Percentiles rank a stretch among this genome's conserved stretches.
phyloP scores from a whole-genome alignment of 2,888 invertebrate species.

The Hecatera dysodea region DNA sequence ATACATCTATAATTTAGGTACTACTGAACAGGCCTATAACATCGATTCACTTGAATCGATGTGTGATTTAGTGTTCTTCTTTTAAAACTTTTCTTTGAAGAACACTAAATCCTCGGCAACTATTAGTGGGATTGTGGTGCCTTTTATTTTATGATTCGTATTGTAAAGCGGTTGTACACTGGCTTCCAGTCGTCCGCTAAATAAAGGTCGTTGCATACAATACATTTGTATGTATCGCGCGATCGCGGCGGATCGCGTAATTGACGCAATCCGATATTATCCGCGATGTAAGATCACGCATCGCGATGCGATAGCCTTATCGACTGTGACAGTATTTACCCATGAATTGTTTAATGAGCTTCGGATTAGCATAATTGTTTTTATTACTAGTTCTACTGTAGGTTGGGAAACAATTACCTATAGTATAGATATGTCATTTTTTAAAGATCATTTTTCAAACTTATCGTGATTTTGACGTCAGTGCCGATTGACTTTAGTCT shows the following conservation, averaged over 20 bases:
- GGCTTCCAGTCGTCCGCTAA: slow-evolving; percentile 61
- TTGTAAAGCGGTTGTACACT: slow-evolving; percentile 58
- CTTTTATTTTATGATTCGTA: slow-evolving; percentile 62
- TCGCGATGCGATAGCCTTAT: slow-evolving; percentile 86
- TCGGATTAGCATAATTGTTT: slow-evolving; percentile 83
- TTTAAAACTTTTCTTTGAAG: slow-evolving; percentile 33
- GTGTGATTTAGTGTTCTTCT: too few relatives aligned
- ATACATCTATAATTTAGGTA: slow-evolving; percentile 42
- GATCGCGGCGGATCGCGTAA: slow-evolving; percentile 87
- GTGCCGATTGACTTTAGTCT: not conserved
- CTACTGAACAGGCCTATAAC: slow-evolving; percentile 24
- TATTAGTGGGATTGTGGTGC: slow-evolving; percentile 44
- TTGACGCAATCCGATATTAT: slow-evolving; percentile 89
- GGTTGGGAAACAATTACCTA: slow-evolving; percentile 26
- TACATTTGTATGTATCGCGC: slow-evolving; percentile 88
- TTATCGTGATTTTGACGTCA: not conserved
- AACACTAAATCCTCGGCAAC: slow-evolving; percentile 40
- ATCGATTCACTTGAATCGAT: slow-evolving; percentile 32
- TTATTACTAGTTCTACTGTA: slow-evolving; percentile 66
- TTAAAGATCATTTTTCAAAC: slow-evolving; percentile 7
- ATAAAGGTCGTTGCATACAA: slow-evolving; percentile 85
- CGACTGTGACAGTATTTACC: slow-evolving; percentile 83
- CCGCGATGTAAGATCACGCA: slow-evolving; percentile 87
- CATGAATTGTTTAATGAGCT: slow-evolving; percentile 84
- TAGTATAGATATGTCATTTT: slow-evolving; percentile 8